phyloP scores from a whole-genome alignment of 2,888 invertebrate genomes.

The Priocnemis perturbator region DNA sequence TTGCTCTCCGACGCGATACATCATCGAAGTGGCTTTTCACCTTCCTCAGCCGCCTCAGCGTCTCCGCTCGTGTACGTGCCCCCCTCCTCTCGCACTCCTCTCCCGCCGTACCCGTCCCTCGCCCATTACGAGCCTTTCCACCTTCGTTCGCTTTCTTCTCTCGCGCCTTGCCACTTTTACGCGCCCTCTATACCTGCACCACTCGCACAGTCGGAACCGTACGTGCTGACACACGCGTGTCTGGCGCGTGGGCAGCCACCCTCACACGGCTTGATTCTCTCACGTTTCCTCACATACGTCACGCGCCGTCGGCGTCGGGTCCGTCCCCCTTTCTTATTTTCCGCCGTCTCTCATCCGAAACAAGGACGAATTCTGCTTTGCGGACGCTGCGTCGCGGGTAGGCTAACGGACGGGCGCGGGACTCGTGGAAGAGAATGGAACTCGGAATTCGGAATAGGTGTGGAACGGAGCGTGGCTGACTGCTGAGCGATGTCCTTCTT shows the following conservation, averaged over 20 bases:
- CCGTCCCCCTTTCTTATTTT: background rate
- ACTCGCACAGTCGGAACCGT: background rate
- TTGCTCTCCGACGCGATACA: conserved; percentile 49
- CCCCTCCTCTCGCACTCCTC: conserved; percentile 12
- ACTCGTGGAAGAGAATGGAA: background rate
- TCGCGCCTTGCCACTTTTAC: conserved; percentile 8
- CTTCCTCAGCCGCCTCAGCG: conserved; percentile 30
- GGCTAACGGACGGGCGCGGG: background rate
- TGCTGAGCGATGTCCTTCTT: too few species aligned
- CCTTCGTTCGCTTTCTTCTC: conserved; percentile 24
- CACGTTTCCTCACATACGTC: conserved; percentile 24
- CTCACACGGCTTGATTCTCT: conserved; percentile 18
- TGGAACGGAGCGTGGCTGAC: background rate
- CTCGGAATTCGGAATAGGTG: too few species aligned
- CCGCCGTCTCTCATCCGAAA: background rate
- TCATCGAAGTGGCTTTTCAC: conserved; percentile 54
- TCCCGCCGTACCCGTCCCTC: conserved; percentile 18
- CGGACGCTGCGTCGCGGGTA: background rate
- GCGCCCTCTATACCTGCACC: background rate
- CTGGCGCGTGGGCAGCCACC: background rate
- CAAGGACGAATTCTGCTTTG: background rate
- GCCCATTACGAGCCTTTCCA: conserved; percentile 29
- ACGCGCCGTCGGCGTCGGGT: background rate
- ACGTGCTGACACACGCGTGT: background rate
- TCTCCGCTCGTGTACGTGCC: conserved; percentile 35